A percentile compares a stretch with the other conserved stretches of the same genome.
phyloP scores from a whole-genome alignment of 2,797 vertebrate genomes.

The Melanotaenia trifasciata region DNA sequence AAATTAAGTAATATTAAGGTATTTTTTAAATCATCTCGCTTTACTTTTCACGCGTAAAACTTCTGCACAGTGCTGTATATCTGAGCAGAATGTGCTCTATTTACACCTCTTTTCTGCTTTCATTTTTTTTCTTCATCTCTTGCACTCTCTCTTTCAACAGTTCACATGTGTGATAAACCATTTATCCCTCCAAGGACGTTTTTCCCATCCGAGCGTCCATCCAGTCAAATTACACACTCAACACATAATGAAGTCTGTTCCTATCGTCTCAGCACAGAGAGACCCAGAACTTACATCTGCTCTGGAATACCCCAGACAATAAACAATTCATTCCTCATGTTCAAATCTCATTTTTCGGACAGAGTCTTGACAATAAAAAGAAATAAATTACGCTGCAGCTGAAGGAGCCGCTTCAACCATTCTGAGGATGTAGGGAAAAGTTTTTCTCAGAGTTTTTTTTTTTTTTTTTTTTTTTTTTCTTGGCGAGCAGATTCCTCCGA shows the following conservation, averaged over 20 bases:
- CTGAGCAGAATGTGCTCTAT: conserved; percentile 42
- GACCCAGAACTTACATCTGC: conserved; percentile 77
- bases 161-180: conserved; percentile 76
- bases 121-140: conserved; percentile 16
- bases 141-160: conserved; percentile 42
- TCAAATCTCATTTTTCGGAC: conserved; percentile 83
- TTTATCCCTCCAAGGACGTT: conserved; percentile 80
- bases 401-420: conserved; percentile 64
- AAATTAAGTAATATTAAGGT: background rate
- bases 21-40: conserved; percentile 1
- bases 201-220: conserved; percentile 69
- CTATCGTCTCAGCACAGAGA: conserved; percentile 81
- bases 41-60: conserved; percentile 19
- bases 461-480: conserved; percentile 52
- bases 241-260: conserved; percentile 76
- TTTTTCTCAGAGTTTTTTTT: conserved; percentile 67
- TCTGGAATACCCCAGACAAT: conserved; percentile 83
- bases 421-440: conserved; percentile 70
- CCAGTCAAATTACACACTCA: conserved; percentile 76
- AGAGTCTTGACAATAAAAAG: conserved; percentile 79
- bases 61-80: conserved; percentile 3
- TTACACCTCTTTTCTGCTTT: conserved; percentile 46
- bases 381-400: conserved; percentile 73
- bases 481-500: conserved; percentile 75
- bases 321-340: conserved; percentile 82